Evolutionary conservation across 2,797 vertebrate species (phyloP).

Genomic region (Brotula barbata): DNA sequence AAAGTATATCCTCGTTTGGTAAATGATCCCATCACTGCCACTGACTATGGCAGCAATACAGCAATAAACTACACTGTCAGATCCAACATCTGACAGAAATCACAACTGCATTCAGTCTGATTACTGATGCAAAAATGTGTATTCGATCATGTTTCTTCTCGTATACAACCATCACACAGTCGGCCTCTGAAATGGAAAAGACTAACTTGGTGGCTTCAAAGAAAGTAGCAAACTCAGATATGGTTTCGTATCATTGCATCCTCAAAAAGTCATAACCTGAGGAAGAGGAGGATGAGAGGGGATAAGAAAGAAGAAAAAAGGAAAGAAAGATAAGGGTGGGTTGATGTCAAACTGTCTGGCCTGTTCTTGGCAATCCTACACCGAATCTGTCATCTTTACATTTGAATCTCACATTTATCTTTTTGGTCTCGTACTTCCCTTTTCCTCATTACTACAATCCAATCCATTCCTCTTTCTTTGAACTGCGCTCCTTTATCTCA

Average conservation of each 20-base stretch:
- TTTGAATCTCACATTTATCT: slow-evolving; percentile 62
- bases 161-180: slow-evolving; percentile 22
- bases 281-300: slow-evolving; percentile 29
- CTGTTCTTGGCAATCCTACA: slow-evolving; percentile 63
- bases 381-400: slow-evolving; percentile 64
- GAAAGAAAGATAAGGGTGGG: slow-evolving; percentile 11
- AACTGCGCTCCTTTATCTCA: slow-evolving; percentile 22
- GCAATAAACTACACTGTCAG: too few species aligned
- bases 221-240: slow-evolving; percentile 40
- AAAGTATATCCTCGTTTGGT: too few species aligned
- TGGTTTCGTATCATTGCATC: slow-evolving; percentile 57
- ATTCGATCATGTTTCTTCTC: slow-evolving; percentile 23
- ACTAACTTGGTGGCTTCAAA: slow-evolving; percentile 40
- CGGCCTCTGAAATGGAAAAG: slow-evolving; percentile 27
- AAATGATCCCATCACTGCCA: too few species aligned
- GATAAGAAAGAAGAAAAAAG: slow-evolving; percentile 14
- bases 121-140: slow-evolving; percentile 17
- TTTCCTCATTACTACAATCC: neutral
- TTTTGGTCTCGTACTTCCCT: slow-evolving; percentile 31
- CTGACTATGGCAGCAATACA: too few species aligned
- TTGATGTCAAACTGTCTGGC: slow-evolving; percentile 72
- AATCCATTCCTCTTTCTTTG: neutral
- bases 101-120: too few species aligned
- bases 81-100: too few species aligned
- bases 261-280: slow-evolving; percentile 51